A percentile compares a stretch with the other conserved stretches of the same genome.
phyloP scores from a whole-genome alignment of 2,888 invertebrate genomes.

The Latrodectus elegans region DNA sequence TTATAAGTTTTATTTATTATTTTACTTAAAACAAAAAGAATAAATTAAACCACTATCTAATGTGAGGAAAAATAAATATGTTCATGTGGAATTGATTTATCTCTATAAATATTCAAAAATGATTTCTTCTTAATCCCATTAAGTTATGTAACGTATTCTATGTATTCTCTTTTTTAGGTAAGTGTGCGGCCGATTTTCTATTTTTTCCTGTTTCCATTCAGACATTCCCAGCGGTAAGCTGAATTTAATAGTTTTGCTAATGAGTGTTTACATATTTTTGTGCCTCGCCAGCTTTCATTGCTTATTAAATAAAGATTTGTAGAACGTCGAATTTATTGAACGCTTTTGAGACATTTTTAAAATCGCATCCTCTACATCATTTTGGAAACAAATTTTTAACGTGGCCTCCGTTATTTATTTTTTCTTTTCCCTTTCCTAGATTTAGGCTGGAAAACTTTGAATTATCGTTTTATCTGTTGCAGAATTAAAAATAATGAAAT shows the following conservation, averaged over 20 bases:
- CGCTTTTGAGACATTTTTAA: not conserved
- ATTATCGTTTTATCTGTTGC: too few species aligned
- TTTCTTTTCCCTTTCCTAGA: too few species aligned
- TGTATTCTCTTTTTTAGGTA: slow-evolving; percentile 41
- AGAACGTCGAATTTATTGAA: slow-evolving; percentile 10
- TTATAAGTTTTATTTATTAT: too few species aligned
- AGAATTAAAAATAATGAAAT: too few species aligned
- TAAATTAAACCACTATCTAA: not conserved
- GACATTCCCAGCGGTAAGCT: slow-evolving; percentile 23
- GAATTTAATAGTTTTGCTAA: slow-evolving; percentile 44
- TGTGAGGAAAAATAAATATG: not conserved
- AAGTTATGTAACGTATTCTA: slow-evolving; percentile 3
- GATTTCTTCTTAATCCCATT: not conserved
- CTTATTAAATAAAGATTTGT: slow-evolving; percentile 32
- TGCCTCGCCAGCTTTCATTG: slow-evolving; percentile 1
- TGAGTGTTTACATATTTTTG: slow-evolving; percentile 37
- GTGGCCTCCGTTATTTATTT: too few species aligned
- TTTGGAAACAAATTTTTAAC: too few species aligned
- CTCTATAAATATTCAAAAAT: not conserved
- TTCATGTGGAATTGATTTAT: not conserved
- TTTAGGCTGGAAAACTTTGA: too few species aligned
- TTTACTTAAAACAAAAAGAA: not conserved
- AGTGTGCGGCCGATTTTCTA: slow-evolving; percentile 26
- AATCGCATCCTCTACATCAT: too few species aligned
- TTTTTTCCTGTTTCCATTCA: slow-evolving; percentile 7